Conservation (phyloP, 2,113 vertebrate genomes). For the Garra rufa region DNA sequence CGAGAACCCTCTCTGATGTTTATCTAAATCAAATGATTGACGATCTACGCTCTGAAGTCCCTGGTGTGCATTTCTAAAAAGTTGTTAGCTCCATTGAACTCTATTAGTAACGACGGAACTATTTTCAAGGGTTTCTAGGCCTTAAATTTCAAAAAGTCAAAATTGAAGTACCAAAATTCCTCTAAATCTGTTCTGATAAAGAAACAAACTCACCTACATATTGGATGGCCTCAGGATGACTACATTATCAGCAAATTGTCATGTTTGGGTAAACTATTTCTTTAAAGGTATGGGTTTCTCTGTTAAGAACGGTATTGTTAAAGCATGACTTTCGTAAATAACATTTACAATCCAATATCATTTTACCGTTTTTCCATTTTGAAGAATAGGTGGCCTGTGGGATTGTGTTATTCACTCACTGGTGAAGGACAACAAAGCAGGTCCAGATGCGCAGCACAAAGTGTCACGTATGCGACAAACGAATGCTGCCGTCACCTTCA, state of each 20-base stretch:
- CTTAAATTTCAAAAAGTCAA: too few relatives aligned
- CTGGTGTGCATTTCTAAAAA: too few relatives aligned
- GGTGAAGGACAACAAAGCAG: neutral
- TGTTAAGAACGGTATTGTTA: neutral
- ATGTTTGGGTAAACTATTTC: neutral
- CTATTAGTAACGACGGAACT: too few relatives aligned
- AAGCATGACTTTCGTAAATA: neutral
- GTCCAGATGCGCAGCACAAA: slow-evolving; percentile 29
- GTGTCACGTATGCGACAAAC: slow-evolving; percentile 27
- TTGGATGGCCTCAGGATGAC: neutral
- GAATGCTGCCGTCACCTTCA: slow-evolving; percentile 12
- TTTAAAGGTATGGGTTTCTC: neutral
- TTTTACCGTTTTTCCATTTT: neutral
- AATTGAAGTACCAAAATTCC: neutral
- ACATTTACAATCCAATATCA: neutral
- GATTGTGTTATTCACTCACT: neutral
- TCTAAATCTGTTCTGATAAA: neutral
- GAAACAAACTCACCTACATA: neutral
- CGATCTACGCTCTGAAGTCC: too few relatives aligned
- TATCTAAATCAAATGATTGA: too few relatives aligned
- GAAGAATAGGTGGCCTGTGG: neutral
- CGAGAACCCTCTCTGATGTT: too few relatives aligned
- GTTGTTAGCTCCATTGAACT: too few relatives aligned
- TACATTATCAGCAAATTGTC: neutral
- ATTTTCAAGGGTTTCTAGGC: too few relatives aligned